Conservation (phyloP, 2,113 vertebrate species). For the Xiphorhynchus elegans region DNA sequence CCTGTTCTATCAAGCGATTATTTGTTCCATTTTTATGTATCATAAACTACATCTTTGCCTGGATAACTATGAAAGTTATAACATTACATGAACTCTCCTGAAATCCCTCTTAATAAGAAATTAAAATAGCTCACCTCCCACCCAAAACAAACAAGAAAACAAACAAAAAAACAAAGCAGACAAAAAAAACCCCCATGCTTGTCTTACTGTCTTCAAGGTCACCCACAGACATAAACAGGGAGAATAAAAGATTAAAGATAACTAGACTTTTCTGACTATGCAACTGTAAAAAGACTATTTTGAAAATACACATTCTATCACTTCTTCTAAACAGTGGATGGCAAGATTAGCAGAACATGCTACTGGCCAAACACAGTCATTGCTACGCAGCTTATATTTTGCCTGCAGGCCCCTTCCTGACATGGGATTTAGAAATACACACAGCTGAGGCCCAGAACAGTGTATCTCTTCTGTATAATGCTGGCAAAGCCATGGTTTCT, state of each 20-base stretch:
- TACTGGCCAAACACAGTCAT: background rate
- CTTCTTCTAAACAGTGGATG: background rate
- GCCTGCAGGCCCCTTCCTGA: background rate
- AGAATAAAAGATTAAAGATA: background rate
- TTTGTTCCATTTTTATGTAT: background rate
- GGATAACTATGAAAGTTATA: background rate
- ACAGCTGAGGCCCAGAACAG: accelerated
- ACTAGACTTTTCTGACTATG: background rate
- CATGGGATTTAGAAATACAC: background rate
- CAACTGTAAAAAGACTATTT: background rate
- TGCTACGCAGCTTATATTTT: background rate
- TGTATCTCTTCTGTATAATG: background rate
- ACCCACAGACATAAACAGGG: background rate
- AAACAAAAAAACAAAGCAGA: background rate
- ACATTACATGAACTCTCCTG: background rate
- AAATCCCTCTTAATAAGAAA: background rate
- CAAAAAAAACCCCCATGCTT: background rate
- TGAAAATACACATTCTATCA: background rate
- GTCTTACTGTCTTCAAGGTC: background rate
- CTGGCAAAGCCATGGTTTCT: background rate
- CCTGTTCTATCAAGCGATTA: accelerated
- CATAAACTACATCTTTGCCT: background rate
- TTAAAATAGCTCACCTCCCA: background rate
- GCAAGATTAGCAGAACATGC: background rate
- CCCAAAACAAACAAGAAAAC: background rate